A percentile compares a stretch with the other conserved stretches of the same genome.
phyloP scores from a whole-genome alignment of 2,797 vertebrate genomes.

The Tympanoctomys barrerae region DNA sequence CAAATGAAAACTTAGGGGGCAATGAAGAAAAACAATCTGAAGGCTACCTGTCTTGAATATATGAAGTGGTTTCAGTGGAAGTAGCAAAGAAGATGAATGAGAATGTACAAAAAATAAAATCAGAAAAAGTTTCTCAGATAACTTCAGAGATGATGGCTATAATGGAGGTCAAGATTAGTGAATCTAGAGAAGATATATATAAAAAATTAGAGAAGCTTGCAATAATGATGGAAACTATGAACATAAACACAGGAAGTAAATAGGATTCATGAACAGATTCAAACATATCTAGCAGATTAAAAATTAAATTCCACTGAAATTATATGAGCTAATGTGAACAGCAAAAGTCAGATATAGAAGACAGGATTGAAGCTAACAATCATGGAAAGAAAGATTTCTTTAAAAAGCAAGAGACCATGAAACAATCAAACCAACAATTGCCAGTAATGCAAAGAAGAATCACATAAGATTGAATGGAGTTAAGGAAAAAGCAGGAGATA shows the following conservation, averaged over 20 bases:
- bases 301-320: not conserved
- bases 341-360: not conserved
- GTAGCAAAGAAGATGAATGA: not conserved
- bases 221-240: not conserved
- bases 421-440: not conserved
- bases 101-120: not conserved
- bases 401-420: not conserved
- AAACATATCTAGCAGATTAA: not conserved
- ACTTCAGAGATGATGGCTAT: not conserved
- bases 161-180: not conserved
- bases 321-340: not conserved
- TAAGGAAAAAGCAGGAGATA: not conserved
- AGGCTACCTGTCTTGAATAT: not conserved
- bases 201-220: not conserved
- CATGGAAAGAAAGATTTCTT: not conserved
- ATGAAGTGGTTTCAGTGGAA: not conserved
- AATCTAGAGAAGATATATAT: not conserved
- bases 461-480: not conserved
- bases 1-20: not conserved
- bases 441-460: not conserved
- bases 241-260: not conserved
- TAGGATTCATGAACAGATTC: not conserved
- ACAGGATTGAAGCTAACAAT: not conserved
- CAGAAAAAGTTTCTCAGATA: not conserved
- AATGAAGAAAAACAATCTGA: not conserved